A percentile compares a stretch with the other conserved stretches of the same genome.
Conservation (phyloP, 2,888 invertebrate species). For the Anoncus sp. region DNA sequence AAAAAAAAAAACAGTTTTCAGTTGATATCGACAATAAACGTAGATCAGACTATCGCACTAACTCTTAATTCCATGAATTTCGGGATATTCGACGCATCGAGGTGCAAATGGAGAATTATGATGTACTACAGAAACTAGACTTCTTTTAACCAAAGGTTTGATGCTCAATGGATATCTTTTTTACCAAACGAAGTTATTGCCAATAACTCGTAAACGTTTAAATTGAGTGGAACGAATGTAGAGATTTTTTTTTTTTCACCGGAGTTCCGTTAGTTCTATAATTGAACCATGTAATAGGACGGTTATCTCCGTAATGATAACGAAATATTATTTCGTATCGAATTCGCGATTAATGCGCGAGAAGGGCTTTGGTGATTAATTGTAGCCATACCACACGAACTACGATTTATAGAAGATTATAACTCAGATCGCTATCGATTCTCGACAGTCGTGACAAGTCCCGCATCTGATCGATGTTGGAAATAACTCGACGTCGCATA, state of each 20-base stretch:
- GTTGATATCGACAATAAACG: too few relatives aligned
- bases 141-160: too few relatives aligned
- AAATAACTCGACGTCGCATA: conserved; percentile 32
- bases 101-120: too few relatives aligned
- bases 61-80: too few relatives aligned
- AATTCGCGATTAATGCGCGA: conserved; percentile 3
- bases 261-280: neutral
- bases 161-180: too few relatives aligned
- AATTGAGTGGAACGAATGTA: neutral
- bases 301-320: neutral
- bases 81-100: too few relatives aligned
- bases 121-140: too few relatives aligned
- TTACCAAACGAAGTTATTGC: too few relatives aligned
- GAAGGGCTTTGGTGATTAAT: conserved; percentile 1
- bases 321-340: neutral
- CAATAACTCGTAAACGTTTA: too few relatives aligned
- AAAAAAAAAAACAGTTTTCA: too few relatives aligned
- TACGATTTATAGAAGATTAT: conserved; percentile 33
- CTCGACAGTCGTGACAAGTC: conserved; percentile 13
- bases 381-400: neutral
- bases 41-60: too few relatives aligned
- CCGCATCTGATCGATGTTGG: conserved; percentile 25
- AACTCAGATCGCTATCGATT: conserved; percentile 46
- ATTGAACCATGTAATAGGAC: neutral
- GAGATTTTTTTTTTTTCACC: neutral